These are phyloP conservation scores for Charadrius vociferus DNA, from an alignment of 2,113 vertebrate genomes.

Conservation along the genomic window DNA sequence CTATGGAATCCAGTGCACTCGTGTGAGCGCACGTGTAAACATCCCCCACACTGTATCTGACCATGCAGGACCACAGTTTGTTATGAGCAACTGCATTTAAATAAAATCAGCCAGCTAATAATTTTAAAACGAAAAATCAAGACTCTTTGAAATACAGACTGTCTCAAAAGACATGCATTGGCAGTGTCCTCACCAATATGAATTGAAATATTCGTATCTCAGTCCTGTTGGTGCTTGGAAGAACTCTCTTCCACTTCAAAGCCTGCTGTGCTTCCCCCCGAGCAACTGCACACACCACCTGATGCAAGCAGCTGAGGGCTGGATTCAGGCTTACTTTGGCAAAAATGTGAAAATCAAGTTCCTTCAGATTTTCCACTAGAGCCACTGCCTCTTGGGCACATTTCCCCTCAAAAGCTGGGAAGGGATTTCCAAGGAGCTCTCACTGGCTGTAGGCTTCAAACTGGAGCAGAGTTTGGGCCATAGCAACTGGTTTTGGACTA, in stretches of 20 bases:
- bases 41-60: accelerated
- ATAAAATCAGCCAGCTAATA: background rate
- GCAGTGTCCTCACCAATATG: background rate
- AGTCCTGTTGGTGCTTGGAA: background rate
- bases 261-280: background rate
- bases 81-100: background rate
- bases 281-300: background rate
- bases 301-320: background rate
- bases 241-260: background rate
- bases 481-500: background rate
- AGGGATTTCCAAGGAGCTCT: background rate
- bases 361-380: background rate
- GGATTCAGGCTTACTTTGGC: background rate
- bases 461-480: background rate
- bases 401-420: background rate
- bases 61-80: background rate
- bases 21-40: accelerated
- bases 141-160: background rate
- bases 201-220: background rate
- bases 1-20: background rate
- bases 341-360: background rate
- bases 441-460: background rate
- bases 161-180: background rate
- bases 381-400: background rate
- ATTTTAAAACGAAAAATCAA: background rate